A percentile compares a stretch with the other conserved stretches of the same genome.
Evolutionary conservation across 2,113 vertebrate genomes (phyloP).

Genomic region (Ginglymostoma cirratum): DNA sequence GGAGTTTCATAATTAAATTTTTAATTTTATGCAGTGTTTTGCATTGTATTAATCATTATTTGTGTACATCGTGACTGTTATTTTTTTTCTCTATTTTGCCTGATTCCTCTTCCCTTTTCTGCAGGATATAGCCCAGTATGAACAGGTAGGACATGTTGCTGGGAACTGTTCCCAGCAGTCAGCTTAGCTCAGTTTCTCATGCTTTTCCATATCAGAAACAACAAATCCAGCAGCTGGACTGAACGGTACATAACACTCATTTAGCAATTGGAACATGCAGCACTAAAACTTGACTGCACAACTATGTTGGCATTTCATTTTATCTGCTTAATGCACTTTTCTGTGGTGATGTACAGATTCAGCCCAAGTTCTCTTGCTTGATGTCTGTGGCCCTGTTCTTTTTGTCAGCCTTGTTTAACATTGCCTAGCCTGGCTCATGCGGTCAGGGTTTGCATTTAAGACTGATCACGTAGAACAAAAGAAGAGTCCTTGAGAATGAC

Average conservation of each 20-base stretch:
- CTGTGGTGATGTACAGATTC: constrained; percentile 71
- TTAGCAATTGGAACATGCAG: constrained; percentile 74
- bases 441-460: constrained; percentile 54
- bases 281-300: constrained; percentile 81
- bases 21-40: constrained; percentile 37
- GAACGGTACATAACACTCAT: constrained; percentile 81
- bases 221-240: constrained; percentile 74
- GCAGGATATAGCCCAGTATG: constrained; percentile 97
- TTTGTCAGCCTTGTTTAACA: constrained; percentile 68
- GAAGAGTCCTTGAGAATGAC: neutral
- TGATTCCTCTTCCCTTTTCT: constrained; percentile 79
- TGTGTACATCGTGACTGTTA: constrained; percentile 81
- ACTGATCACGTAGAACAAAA: neutral
- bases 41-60: constrained; percentile 38
- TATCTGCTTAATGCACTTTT: constrained; percentile 77
- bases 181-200: constrained; percentile 78
- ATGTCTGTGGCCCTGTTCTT: constrained; percentile 68
- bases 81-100: constrained; percentile 97
- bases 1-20: constrained; percentile 17
- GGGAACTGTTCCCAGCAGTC: constrained; percentile 63
- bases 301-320: constrained; percentile 69
- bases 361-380: constrained; percentile 63
- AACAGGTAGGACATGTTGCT: constrained; percentile 93
- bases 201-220: constrained; percentile 81
- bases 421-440: constrained; percentile 68